These are phyloP conservation scores for Melanaphis sacchari DNA, from an alignment of 1,140 invertebrate species.

Conservation along the genomic window DNA sequence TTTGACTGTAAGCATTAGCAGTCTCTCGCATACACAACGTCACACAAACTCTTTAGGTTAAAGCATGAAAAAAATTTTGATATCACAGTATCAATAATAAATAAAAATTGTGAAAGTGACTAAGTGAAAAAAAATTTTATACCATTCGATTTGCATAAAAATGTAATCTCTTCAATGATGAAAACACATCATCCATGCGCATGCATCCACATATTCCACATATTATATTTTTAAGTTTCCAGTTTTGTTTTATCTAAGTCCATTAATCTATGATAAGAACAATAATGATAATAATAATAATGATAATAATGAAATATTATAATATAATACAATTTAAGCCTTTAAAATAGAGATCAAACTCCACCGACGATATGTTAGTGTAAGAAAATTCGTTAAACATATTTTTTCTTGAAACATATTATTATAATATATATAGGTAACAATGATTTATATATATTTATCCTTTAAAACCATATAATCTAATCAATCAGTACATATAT, in stretches of 20 bases:
- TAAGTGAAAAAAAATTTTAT: not conserved
- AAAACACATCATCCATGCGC: not conserved
- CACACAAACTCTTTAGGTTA: not conserved
- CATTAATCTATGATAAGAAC: not conserved
- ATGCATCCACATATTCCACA: not conserved
- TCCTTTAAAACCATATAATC: not conserved
- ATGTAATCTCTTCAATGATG: not conserved
- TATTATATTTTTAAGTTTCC: constrained; percentile 7
- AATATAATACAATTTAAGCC: constrained; percentile 25
- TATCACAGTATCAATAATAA: not conserved
- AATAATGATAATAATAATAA: not conserved
- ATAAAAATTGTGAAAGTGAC: not conserved
- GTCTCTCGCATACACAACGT: not conserved
- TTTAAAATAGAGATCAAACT: constrained; percentile 50
- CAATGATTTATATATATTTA: constrained; percentile 44
- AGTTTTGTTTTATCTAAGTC: not conserved
- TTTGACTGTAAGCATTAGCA: not conserved
- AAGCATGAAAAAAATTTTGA: not conserved
- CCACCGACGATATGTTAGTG: constrained; percentile 54
- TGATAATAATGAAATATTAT: constrained; percentile 27
- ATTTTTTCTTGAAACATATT: constrained; percentile 16
- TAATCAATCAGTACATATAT: constrained; percentile 29
- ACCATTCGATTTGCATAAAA: not conserved
- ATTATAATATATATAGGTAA: constrained; percentile 47
- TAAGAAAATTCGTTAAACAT: constrained; percentile 56